Conservation (phyloP, 2,797 vertebrate species). For the Notolabrus celidotus region DNA sequence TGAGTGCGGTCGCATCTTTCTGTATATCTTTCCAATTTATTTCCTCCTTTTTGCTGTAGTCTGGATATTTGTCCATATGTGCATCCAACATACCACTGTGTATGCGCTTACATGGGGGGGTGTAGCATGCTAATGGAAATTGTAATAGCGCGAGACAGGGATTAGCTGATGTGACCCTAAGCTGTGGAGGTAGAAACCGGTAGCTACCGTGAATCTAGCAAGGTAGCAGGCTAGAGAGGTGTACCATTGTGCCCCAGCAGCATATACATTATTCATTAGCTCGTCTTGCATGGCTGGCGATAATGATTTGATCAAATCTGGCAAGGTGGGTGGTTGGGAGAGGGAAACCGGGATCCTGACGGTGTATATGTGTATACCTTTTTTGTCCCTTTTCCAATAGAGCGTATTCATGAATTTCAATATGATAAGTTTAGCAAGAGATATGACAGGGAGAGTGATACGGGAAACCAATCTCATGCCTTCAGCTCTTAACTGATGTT, state of each 20-base stretch:
- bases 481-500: conserved; percentile 39
- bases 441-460: conserved; percentile 45
- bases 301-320: conserved; percentile 81
- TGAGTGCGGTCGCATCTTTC: conserved; percentile 18
- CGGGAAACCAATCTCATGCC: conserved; percentile 52
- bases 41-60: conserved; percentile 13
- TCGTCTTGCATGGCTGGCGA: conserved; percentile 68
- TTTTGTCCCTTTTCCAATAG: conserved; percentile 50
- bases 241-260: conserved; percentile 63
- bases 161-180: conserved; percentile 65
- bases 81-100: background rate
- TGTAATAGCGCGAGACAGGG: conserved; percentile 62
- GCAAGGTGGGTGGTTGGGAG: conserved; percentile 54
- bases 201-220: conserved; percentile 54
- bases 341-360: conserved; percentile 26
- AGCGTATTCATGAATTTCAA: conserved; percentile 66
- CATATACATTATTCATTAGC: conserved; percentile 81
- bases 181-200: conserved; percentile 40
- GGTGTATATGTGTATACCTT: conserved; percentile 36
- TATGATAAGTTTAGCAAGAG: conserved; percentile 50
- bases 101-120: conserved; percentile 14
- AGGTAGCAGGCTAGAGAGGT: conserved; percentile 60
- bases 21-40: conserved; percentile 35
- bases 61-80: conserved; percentile 2
- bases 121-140: conserved; percentile 66